These are phyloP conservation scores for Rachycentron canadum DNA, from an alignment of 2,797 vertebrate species.

Conservation along the genomic window DNA sequence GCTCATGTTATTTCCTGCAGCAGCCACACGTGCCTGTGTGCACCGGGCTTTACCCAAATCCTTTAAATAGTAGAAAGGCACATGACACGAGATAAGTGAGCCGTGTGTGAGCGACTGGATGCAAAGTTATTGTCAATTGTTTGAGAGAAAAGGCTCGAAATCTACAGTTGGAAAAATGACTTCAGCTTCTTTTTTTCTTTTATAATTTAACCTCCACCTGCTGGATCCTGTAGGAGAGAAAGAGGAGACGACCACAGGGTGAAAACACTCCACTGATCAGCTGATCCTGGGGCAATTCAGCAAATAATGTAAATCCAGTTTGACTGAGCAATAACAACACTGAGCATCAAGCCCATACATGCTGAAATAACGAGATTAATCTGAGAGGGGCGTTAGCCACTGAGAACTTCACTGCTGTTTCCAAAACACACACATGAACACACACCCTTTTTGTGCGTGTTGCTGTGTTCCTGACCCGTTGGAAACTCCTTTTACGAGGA, in stretches of 20 bases:
- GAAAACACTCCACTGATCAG: background rate
- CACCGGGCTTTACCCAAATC: constrained; percentile 34
- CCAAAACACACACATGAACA: constrained; percentile 37
- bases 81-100: constrained; percentile 41
- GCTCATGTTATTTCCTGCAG: constrained; percentile 11
- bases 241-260: background rate
- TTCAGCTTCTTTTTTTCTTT: background rate
- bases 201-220: background rate
- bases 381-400: constrained; percentile 21
- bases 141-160: constrained; percentile 5
- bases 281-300: constrained; percentile 5
- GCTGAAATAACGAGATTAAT: constrained; percentile 47
- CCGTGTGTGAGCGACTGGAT: constrained; percentile 45
- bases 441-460: constrained; percentile 7
- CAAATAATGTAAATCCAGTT: constrained; percentile 40
- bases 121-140: constrained; percentile 14
- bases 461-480: constrained; percentile 7
- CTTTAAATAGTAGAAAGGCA: constrained; percentile 45
- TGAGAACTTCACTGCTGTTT: constrained; percentile 1
- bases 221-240: background rate
- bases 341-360: background rate
- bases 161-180: constrained; percentile 27
- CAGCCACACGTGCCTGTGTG: constrained; percentile 39
- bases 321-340: constrained; percentile 1
- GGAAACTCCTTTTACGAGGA: constrained; percentile 20